Evolutionary conservation across 2,888 invertebrate species (phyloP), one percentile per base, ranked within the genome.

Genomic region (Agrochola lota): DNA sequence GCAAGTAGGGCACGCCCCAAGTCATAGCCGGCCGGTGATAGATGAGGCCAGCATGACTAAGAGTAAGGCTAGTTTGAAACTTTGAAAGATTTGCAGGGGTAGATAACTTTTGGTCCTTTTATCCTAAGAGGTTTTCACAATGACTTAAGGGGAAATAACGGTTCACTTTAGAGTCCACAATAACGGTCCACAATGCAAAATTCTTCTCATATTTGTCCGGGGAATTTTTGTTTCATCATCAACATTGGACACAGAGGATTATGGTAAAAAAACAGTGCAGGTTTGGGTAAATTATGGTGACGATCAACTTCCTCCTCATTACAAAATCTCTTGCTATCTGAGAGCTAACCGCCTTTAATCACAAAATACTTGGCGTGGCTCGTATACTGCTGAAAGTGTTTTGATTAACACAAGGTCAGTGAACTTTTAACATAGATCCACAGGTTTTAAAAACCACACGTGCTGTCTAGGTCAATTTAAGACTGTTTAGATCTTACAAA

Each of bases 1-100:
- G 71, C 57, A 88, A 88, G 80, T 87, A 55, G 86, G 73, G 74
- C 87, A 77, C 63, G 86, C 71, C 68, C 76, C 74, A 71, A 82
- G 66, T 62, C 30, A 60, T 26, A 64, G 78, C 20, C 77, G 35
- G 23, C 73, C 15, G 46, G 69, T 30, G 71, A 20, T 46, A 59
- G 63, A 57, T 64, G 78, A 64, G 83, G 55, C 60, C 55, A 52
- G 77, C 52, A 23, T 76, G 68, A 79, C 82, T 81, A 23, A 68
- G 66, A 73, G 40, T 30, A 26, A 49, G 57, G 52, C 35, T 83
- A 52, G 77, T 52, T 64, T 57, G 43, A 63, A 68, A 64, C 49
- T 77, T 43, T 63, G 49, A 59, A 77, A 80, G 63, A 57, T 49
- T 46, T 15, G 17, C 67, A 68, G 77, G 20, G 49, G 43, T 68